Conservation (phyloP, 1,140 invertebrate genomes). For the Drosophila kohkoa region DNA sequence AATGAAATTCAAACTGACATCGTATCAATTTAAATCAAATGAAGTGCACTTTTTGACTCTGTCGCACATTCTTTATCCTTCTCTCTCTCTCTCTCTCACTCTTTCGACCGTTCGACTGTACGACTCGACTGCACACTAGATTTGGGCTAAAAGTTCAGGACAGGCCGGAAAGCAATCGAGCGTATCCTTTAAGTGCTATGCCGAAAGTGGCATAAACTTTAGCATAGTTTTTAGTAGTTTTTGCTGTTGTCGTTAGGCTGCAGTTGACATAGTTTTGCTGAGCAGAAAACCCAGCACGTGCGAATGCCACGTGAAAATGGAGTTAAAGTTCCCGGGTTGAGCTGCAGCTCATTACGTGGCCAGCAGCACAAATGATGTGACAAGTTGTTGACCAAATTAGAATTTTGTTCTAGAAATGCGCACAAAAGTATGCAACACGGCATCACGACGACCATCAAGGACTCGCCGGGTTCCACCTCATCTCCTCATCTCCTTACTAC, state of each 20-base stretch:
- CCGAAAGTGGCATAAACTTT: conserved; percentile 64
- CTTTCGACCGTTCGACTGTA: conserved; percentile 18
- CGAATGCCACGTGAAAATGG: conserved; percentile 55
- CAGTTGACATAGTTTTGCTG: conserved; percentile 69
- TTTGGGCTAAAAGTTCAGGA: conserved; percentile 27
- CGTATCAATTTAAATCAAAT: conserved; percentile 82
- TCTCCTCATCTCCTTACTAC: too few relatives aligned
- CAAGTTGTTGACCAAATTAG: conserved; percentile 71
- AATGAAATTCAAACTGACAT: conserved; percentile 77
- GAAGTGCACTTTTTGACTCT: conserved; percentile 72
- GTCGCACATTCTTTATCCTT: neutral
- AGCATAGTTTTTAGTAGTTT: conserved; percentile 58
- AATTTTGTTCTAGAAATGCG: conserved; percentile 51
- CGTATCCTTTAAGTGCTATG: conserved; percentile 64
- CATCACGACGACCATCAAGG: neutral
- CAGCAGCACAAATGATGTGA: conserved; percentile 71
- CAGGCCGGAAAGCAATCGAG: conserved; percentile 60
- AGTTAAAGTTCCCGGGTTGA: conserved; percentile 27
- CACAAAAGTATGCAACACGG: conserved; percentile 46
- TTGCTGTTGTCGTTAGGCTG: conserved; percentile 13
- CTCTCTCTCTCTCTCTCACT: neutral
- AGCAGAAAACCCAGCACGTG: conserved; percentile 53
- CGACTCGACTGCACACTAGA: conserved; percentile 36
- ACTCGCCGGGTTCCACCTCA: neutral
- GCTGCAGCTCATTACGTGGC: conserved; percentile 78